Base-by-base conservation (phyloP, 92 coral and sea anemone species). In the Palythoa heliodiscus region DNA sequence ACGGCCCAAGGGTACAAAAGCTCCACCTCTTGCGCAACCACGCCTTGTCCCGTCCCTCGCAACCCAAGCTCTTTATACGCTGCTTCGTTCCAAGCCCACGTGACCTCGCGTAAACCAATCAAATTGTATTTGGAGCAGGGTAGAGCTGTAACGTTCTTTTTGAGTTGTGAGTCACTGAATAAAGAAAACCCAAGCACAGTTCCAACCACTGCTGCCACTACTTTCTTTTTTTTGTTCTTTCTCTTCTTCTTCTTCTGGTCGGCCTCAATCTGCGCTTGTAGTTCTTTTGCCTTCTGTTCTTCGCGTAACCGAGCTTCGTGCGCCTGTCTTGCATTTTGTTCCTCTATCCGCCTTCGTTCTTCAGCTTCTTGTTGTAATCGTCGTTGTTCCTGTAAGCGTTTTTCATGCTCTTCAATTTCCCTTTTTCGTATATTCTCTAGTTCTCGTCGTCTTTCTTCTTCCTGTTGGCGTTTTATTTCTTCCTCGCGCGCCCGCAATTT, bases 11-110 rank as follows among this genome's bases (percentile, higher is more conserved):
- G 91, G 70, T 92, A 92, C 17, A 89, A 60, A 39, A 38, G 85
- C 71, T 92, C 73, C 22, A 89, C 94, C 24, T 89, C 94, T 78
- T 91, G 94, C 13, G 94, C 94, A 22, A 91, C 82, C 19, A 91
- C 90, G 39, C 92, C 92, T 29, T 85, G 85, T 54, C 74, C 83
- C 17, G 35, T 48, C 37, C 93, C 93, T 25, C 66, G 78, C 71
- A 91, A 52, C 43, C 92, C 94, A 50, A 89, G 70, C 23, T 78
- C 76, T 11, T 75, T 24, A 12, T 82, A 50, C 7, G 94, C 92
- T 64, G 73, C 57, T 54, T 86, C 78, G 66, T 89, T 91, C 94
- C 94, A 91, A 16, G 76, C 82, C 94, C 94, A 91, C 90, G 77
- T 82, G 25, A 78, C 94, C 12, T 85, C 94, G 16, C 87, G 74